A percentile compares a stretch with the other conserved stretches of the same genome.
Evolutionary conservation across 2,888 invertebrate genomes (phyloP).

Genomic region (Agapostemon virescens): DNA sequence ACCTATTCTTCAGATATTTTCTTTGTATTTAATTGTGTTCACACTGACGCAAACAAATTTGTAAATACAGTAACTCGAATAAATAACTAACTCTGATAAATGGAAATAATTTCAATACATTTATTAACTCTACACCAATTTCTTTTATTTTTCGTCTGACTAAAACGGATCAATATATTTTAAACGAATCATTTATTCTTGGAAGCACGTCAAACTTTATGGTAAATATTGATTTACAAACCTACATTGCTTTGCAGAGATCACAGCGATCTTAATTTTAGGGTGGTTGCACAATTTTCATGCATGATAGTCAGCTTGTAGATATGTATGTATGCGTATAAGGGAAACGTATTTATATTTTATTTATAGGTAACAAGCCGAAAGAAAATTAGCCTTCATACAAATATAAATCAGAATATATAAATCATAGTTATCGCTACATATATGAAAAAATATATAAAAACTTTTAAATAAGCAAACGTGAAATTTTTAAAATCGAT

Average conservation of each 20-base stretch:
- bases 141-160: neutral
- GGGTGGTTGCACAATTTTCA: neutral
- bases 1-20: neutral
- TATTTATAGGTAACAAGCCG: neutral
- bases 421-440: neutral
- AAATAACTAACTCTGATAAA: neutral
- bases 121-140: neutral
- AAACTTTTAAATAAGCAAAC: neutral
- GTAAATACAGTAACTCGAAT: neutral
- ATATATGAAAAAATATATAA: neutral
- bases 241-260: neutral
- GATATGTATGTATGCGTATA: neutral
- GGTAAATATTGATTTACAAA: neutral
- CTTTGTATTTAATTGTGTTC: too few relatives aligned
- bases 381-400: neutral
- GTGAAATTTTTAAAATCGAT: neutral
- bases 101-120: neutral
- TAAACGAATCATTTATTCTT: neutral
- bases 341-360: neutral
- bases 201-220: neutral
- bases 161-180: neutral
- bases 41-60: neutral
- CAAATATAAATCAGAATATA: neutral
- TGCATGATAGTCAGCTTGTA: neutral
- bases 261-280: conserved; percentile 1